These are phyloP conservation scores for Drosophila mulleri DNA, from an alignment of 2,888 invertebrate genomes.

Conservation along the genomic window DNA sequence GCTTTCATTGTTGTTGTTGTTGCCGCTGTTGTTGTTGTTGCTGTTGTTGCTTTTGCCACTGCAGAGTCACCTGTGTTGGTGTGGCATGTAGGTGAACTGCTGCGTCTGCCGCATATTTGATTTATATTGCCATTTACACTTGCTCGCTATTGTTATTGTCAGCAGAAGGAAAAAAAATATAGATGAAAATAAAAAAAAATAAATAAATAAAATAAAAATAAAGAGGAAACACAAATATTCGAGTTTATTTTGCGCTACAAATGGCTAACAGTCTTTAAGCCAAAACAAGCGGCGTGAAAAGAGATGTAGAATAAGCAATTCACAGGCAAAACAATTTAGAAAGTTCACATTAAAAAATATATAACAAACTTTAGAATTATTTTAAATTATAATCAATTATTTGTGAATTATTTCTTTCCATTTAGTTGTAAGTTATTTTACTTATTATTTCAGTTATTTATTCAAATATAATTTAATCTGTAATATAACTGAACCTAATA, in stretches of 20 bases:
- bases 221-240: conserved; percentile 30
- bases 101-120: conserved; percentile 70
- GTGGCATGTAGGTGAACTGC: conserved; percentile 50
- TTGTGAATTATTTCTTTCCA: too few relatives aligned
- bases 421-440: too few relatives aligned
- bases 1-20: conserved; percentile 23
- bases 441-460: too few relatives aligned
- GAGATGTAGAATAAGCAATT: too few relatives aligned
- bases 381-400: too few relatives aligned
- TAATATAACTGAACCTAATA: too few relatives aligned
- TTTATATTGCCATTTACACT: conserved; percentile 74
- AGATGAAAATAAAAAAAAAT: not conserved
- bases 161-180: conserved; percentile 10
- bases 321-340: not conserved
- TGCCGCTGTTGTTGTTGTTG: conserved; percentile 18
- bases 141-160: conserved; percentile 62
- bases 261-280: conserved; percentile 23
- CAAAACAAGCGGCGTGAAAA: not conserved
- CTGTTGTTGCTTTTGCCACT: conserved; percentile 25
- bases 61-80: conserved; percentile 44
- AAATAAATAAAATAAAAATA: conserved; percentile 7
- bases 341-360: not conserved
- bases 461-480: too few relatives aligned
- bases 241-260: conserved; percentile 39
- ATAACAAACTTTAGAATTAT: too few relatives aligned